A percentile compares a stretch with the other conserved stretches of the same genome.
Evolutionary conservation across 2,797 vertebrate genomes (phyloP).

Genomic region (Sebastes melanostomus): DNA sequence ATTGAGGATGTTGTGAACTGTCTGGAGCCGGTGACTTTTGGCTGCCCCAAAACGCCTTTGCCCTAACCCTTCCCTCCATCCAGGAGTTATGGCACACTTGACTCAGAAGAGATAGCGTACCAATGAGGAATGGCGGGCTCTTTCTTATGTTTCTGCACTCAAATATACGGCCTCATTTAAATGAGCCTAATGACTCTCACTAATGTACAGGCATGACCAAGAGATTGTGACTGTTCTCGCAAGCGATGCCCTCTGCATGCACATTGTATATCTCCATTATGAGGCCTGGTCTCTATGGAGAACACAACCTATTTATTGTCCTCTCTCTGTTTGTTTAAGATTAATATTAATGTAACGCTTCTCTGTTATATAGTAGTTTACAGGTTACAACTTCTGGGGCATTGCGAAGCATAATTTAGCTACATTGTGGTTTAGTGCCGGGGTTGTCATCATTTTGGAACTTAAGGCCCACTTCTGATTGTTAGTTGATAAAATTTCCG

Average conservation of each 20-base stretch:
- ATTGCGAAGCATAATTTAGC: slow-evolving; percentile 1
- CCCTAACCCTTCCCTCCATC: slow-evolving; percentile 12
- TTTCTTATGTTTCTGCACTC: slow-evolving; percentile 65
- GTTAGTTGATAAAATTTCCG: neutral
- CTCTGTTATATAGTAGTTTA: neutral
- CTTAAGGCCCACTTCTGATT: neutral
- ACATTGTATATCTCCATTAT: slow-evolving; percentile 77
- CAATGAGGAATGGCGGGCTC: slow-evolving; percentile 57
- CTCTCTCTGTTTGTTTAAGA: slow-evolving; percentile 35
- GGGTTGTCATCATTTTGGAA: neutral
- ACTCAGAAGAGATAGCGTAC: slow-evolving; percentile 50
- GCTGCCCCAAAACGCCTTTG: neutral
- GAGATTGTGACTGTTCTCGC: slow-evolving; percentile 73
- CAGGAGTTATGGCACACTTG: slow-evolving; percentile 62
- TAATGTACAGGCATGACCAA: slow-evolving; percentile 77
- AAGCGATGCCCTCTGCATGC: slow-evolving; percentile 67
- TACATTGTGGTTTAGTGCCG: neutral
- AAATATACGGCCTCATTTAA: slow-evolving; percentile 82
- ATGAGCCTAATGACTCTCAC: slow-evolving; percentile 82
- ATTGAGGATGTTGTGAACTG: slow-evolving; percentile 30
- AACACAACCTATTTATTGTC: slow-evolving; percentile 72
- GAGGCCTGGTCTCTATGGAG: slow-evolving; percentile 57
- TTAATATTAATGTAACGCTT: slow-evolving; percentile 38
- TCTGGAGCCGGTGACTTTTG: slow-evolving; percentile 53
- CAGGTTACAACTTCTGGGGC: slow-evolving; percentile 19